Base-by-base conservation (phyloP, 2,113 vertebrate genomes). In the Laticauda colubrina region DNA sequence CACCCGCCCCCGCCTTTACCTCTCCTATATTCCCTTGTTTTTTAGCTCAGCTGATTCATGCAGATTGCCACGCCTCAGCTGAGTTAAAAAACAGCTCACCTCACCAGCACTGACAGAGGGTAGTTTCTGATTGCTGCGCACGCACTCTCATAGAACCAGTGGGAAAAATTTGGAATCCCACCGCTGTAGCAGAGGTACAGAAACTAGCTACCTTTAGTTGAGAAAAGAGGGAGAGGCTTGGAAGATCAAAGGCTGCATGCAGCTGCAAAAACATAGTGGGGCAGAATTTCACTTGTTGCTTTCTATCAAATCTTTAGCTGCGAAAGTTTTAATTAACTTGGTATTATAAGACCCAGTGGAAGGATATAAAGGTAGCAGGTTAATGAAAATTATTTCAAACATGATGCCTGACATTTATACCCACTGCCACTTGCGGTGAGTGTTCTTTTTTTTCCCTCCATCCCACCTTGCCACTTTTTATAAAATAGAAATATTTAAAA, bases 371-470 rank as follows among this genome's bases (percentile, higher is more conserved):
- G 2, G 0, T 85, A 89, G 4, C 29, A 75, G 51, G 57, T 57
- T 89, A 14, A 29, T 4, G 0, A 7, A 92, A 89, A 26, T 1
- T n/a, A 0, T 29, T 88, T 21, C 39, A 43, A 48, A 23, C 69
- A 18, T 11, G 26, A 91, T 69, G 59, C 85, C 85, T 93, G 89
- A 81, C 51, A 93, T 90, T 85, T 29, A 45, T 39, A 75, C 11
- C 0, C 21, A 12, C 3, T 0, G 0, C 21, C 48, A 12, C 15
- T 21, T 0, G 20, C 0, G 0, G 85, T 9, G 61, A 91, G 5
- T 26, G 3, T 43, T 3, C 61, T 88, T 24, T 64, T 92, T 64
- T 90, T 24, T 18, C 3, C 5, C 29, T 51, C 48, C 48, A 20
- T 14, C 26, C 55, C 20, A 39, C 21, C 21, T 39, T 39, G 21